Conservation (phyloP, 2,888 invertebrate genomes). For the Cryptocephalus moraei region DNA sequence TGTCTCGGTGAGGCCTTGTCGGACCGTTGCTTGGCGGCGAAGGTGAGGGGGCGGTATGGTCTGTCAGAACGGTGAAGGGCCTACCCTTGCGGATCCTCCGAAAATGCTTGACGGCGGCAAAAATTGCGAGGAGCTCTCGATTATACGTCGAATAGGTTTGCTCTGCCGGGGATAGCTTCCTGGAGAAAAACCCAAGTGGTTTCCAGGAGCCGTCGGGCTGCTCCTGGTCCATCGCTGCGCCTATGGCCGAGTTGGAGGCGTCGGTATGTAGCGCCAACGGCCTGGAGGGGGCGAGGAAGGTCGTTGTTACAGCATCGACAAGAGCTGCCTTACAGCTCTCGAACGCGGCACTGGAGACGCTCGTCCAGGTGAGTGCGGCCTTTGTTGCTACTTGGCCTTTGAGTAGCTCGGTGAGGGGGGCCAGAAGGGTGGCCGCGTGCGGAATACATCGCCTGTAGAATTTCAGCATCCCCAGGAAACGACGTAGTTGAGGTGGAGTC, state of each 20-base stretch:
- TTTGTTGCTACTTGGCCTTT: no score
- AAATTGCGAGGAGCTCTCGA: no score
- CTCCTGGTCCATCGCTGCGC: no score
- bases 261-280: not conserved
- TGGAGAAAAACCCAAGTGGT: not conserved
- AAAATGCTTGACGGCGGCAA: conserved; percentile 2
- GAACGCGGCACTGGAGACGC: not conserved
- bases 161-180: no score
- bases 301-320: not conserved
- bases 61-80: conserved; percentile 1
- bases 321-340: not conserved
- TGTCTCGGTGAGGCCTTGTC: conserved; percentile 27
- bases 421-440: no score
- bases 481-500: no score
- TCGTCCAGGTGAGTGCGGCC: not conserved
- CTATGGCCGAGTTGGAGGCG: not conserved
- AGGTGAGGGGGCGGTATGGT: conserved; percentile 20
- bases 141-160: not conserved
- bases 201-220: no score
- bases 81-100: not conserved
- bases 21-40: conserved; percentile 22
- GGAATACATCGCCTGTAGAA: no score
- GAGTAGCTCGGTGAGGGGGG: no score
- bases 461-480: no score
- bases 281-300: not conserved